phyloP scores from a whole-genome alignment of 1,140 invertebrate species.

The Drosophila pseudoobscura region DNA sequence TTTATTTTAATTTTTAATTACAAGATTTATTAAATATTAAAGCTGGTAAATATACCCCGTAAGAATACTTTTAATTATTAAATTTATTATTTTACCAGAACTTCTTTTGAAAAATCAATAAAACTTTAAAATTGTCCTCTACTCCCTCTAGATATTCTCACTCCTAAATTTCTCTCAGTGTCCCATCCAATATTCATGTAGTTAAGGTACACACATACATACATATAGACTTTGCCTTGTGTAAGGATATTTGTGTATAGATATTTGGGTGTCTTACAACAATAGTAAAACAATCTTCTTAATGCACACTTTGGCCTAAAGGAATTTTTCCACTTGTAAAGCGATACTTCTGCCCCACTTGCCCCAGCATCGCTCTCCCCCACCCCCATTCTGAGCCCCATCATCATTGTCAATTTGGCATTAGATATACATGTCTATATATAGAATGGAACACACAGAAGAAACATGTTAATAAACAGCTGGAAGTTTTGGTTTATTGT shows the following conservation, averaged over 20 bases:
- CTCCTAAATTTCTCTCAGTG: conserved; percentile 34
- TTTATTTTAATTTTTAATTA: no score
- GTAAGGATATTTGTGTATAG: conserved; percentile 38
- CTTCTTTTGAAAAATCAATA: no score
- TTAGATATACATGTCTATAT: conserved; percentile 36
- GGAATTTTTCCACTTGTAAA: conserved; percentile 80
- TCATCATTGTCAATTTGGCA: conserved; percentile 56
- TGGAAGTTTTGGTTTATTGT: conserved; percentile 79
- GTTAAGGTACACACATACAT: conserved; percentile 52
- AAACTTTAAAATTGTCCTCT: no score
- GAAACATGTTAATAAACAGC: conserved; percentile 82
- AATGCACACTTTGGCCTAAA: conserved; percentile 81
- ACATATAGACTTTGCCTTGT: conserved; percentile 26
- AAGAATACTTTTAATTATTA: no score
- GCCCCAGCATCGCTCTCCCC: not conserved
- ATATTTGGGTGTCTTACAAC: conserved; percentile 66
- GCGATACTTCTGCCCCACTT: conserved; percentile 60
- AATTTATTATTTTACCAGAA: no score
- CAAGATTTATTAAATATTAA: no score
- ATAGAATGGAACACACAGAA: conserved; percentile 20
- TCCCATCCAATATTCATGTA: conserved; percentile 57
- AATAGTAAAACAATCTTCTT: conserved; percentile 82
- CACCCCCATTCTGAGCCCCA: conserved; percentile 18
- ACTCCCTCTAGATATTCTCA: not conserved
- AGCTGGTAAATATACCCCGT: no score